Evolutionary conservation across 64 coral and sea anemone genomes (phyloP), one percentile per base, ranked within the genome.

Genomic region (Dendrophyllia cribrosa): DNA sequence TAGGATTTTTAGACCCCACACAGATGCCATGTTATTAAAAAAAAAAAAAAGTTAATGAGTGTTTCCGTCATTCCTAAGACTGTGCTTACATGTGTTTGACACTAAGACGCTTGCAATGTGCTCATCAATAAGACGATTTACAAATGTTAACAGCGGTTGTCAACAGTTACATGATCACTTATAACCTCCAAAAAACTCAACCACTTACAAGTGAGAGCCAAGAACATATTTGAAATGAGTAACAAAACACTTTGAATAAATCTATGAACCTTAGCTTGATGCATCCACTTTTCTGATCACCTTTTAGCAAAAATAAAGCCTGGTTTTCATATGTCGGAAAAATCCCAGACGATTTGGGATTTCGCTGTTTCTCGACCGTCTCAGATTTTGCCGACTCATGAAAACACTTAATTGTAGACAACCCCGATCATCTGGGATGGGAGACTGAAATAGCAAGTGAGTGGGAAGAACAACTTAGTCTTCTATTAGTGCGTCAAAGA

Each of bases 151-250:
- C 77, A 81, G 77, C 53, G 43, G 53, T 81, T 81, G 77, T 81
- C 77, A 81, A 81, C 47, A 68, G 83, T 86, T 61, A 65, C 62
- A 86, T 86, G 83, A 86, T 86, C 83, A 86, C 83, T 86, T 70
- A 86, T 51, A 86, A 86, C 83, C 66, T 86, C 83, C 83, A 86
- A 86, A 86, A 86, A 86, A 64, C 64, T 86, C 62, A 50, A 70
- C 83, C 64, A 70, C 61, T 86, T 86, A 86, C 26, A 61, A 86
- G 22, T 9, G 49, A 89, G 73, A 89, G 72, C 48, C 47, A 12
- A 79, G 9, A 44, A 88, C 56, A 59, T 44, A 71, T 91, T 46
- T 72, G 48, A 6, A 72, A 91, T 82, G 49, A 59, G 51, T 45
- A 72, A 73, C 23, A 82, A 71, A 59, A 72, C 76, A 52, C 60